A percentile compares a stretch with the other conserved stretches of the same genome.
Evolutionary conservation across 1,140 invertebrate genomes (phyloP).

Genomic region (Chionoecetes opilio): DNA sequence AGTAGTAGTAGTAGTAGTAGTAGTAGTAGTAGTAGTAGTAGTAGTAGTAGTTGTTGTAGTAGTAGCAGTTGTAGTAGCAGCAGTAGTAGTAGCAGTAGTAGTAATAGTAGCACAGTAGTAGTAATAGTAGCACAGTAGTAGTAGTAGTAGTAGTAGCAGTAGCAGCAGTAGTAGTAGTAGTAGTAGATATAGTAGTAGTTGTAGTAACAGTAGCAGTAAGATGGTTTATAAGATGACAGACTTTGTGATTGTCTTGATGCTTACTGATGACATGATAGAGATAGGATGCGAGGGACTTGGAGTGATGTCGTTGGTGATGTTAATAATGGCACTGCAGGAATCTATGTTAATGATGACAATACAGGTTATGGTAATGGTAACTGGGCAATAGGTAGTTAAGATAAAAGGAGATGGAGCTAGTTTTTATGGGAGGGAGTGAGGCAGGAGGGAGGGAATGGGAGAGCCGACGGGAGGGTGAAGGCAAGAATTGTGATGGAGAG

Average conservation of each 20-base stretch:
- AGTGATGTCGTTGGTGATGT: background rate
- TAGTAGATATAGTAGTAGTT: background rate
- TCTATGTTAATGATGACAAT: background rate
- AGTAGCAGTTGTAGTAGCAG: too few relatives aligned
- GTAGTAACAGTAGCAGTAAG: background rate
- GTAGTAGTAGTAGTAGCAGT: too few relatives aligned
- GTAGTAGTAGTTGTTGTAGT: too few relatives aligned
- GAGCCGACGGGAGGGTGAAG: background rate
- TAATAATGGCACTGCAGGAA: background rate
- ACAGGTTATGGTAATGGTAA: constrained; percentile 3
- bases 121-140: background rate
- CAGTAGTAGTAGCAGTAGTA: background rate
- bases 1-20: too few relatives aligned
- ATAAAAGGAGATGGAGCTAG: constrained; percentile 4
- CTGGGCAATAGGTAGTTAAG: background rate
- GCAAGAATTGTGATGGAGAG: background rate
- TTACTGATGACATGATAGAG: background rate
- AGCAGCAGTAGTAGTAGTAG: background rate
- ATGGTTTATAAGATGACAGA: background rate
- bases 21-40: too few relatives aligned
- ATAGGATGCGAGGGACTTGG: background rate
- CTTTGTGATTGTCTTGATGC: background rate
- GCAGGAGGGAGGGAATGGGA: background rate
- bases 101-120: background rate
- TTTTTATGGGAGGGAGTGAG: background rate